Percentiles rank a stretch among this genome's conserved stretches.
Conservation (phyloP, 2,113 vertebrate species). For the Megalops atlanticus region DNA sequence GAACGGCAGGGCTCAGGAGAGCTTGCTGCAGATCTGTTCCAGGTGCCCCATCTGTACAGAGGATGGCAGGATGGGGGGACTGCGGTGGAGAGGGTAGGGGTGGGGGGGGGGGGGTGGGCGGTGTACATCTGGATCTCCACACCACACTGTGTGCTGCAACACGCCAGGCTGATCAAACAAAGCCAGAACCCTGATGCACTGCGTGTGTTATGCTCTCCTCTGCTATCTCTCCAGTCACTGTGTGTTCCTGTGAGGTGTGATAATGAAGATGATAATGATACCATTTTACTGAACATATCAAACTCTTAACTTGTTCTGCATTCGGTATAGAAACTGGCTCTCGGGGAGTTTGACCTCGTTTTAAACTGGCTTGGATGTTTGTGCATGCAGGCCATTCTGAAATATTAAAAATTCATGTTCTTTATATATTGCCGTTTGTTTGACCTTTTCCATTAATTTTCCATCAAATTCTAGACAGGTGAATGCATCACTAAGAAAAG, state of each 20-base stretch:
- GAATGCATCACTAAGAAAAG: no score
- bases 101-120: no score
- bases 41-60: conserved; percentile 6
- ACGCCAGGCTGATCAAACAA: background rate
- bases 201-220: no score
- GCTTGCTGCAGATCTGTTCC: background rate
- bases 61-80: background rate
- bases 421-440: background rate
- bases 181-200: background rate
- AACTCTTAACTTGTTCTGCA: background rate
- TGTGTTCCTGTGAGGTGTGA: no score
- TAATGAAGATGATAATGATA: background rate
- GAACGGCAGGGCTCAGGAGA: background rate
- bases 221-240: no score
- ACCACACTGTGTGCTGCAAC: conserved; percentile 5
- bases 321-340: no score
- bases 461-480: background rate
- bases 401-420: no score
- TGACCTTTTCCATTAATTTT: background rate
- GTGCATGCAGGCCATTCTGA: no score
- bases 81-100: no score
- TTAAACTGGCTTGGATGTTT: no score
- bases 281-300: background rate
- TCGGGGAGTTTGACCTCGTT: no score
- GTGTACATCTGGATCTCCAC: conserved; percentile 17